phyloP scores from a whole-genome alignment of 2,888 invertebrate genomes.

The Drosophila kambysellisi region DNA sequence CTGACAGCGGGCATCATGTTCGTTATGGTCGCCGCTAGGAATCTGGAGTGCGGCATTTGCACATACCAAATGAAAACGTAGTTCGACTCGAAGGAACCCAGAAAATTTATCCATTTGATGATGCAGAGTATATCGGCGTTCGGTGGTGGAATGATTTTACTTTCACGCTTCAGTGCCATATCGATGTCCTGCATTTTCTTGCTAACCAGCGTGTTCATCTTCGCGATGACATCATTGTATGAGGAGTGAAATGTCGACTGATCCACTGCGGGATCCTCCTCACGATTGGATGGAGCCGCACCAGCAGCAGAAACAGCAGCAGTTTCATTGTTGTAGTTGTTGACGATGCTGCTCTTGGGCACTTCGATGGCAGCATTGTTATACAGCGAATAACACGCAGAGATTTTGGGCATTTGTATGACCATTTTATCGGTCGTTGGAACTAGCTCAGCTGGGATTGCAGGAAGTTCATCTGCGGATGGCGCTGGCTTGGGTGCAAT shows the following conservation, averaged over 20 bases:
- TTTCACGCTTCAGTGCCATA: slow-evolving; percentile 81
- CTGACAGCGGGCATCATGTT: slow-evolving; percentile 82
- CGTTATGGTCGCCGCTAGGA: slow-evolving; percentile 80
- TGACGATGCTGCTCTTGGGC: background rate
- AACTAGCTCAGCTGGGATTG: background rate
- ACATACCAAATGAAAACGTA: slow-evolving; percentile 83
- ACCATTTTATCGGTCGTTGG: slow-evolving; percentile 20
- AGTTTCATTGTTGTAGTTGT: background rate
- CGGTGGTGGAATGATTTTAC: slow-evolving; percentile 81
- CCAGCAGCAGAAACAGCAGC: background rate
- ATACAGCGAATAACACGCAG: slow-evolving; percentile 78
- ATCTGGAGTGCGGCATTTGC: slow-evolving; percentile 65
- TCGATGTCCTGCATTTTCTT: slow-evolving; percentile 84
- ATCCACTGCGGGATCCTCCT: slow-evolving; percentile 12
- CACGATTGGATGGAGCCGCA: background rate
- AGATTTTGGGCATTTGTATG: slow-evolving; percentile 76
- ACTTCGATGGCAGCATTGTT: slow-evolving; percentile 23
- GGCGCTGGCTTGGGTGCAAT: background rate
- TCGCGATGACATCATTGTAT: slow-evolving; percentile 80
- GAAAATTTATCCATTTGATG: slow-evolving; percentile 83
- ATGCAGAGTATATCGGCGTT: slow-evolving; percentile 83
- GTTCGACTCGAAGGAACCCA: slow-evolving; percentile 80
- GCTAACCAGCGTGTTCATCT: slow-evolving; percentile 83
- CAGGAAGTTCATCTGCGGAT: background rate
- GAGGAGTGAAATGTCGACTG: slow-evolving; percentile 54